These are phyloP conservation scores for Drosophila mettleri DNA, from an alignment of 2,888 invertebrate species.

Conservation along the genomic window DNA sequence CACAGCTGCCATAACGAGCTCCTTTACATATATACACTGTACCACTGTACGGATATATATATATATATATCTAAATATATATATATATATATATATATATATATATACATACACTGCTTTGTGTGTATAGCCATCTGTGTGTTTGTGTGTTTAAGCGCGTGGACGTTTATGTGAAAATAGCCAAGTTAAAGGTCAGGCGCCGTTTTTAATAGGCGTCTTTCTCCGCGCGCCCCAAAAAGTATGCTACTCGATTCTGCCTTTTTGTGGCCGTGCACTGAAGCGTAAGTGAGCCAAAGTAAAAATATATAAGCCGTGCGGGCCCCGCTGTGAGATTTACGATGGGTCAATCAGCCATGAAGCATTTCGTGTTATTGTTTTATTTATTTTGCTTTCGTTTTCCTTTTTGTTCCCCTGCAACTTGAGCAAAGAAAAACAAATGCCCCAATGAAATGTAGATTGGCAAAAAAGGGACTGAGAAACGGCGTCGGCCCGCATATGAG, in stretches of 20 bases:
- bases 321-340: conserved; percentile 72
- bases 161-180: conserved; percentile 30
- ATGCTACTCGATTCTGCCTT: conserved; percentile 35
- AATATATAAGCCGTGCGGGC: conserved; percentile 58
- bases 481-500: conserved; percentile 39
- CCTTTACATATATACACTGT: conserved; percentile 42
- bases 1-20: conserved; percentile 53
- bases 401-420: conserved; percentile 20
- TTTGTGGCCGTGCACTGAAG: conserved; percentile 33
- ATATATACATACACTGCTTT: too few species aligned
- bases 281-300: conserved; percentile 26
- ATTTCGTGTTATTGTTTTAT: conserved; percentile 69
- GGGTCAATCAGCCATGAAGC: conserved; percentile 68
- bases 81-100: neutral
- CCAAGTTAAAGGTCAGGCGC: conserved; percentile 55
- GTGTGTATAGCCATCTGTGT: too few species aligned
- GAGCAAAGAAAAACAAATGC: conserved; percentile 31
- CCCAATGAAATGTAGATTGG: neutral
- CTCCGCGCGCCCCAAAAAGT: conserved; percentile 28
- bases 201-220: conserved; percentile 51
- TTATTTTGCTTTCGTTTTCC: conserved; percentile 14
- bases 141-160: neutral
- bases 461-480: neutral
- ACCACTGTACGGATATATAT: conserved; percentile 22
- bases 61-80: conserved; percentile 8